These are phyloP conservation scores for Mungos mungo DNA, from an alignment of 2,113 vertebrate species.

Conservation along the genomic window DNA sequence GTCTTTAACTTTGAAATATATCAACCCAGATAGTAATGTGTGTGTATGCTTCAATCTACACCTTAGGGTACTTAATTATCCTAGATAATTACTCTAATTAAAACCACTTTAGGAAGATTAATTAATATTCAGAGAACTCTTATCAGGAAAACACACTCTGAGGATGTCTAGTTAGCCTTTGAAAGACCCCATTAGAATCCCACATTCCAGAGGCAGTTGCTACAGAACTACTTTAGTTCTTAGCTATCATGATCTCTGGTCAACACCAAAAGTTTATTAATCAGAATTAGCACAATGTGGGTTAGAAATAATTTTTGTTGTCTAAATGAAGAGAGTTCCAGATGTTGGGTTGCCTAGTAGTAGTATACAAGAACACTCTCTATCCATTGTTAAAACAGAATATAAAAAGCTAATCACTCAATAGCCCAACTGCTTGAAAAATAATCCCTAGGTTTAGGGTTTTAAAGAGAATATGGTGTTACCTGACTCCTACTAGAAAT, in stretches of 20 bases:
- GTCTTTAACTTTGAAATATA: slow-evolving; percentile 11
- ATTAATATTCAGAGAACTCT: not conserved
- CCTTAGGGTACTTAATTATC: not conserved
- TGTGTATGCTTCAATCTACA: not conserved
- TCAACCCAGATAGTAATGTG: not conserved
- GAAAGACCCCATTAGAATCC: not conserved
- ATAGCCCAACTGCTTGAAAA: not conserved
- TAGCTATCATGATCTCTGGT: not conserved
- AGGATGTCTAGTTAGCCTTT: not conserved
- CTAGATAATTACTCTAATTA: not conserved
- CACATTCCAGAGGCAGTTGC: not conserved
- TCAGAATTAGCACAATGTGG: not conserved
- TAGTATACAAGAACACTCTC: not conserved
- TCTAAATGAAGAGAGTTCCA: not conserved
- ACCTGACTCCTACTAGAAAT: not conserved
- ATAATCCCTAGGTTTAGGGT: not conserved
- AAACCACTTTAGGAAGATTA: not conserved
- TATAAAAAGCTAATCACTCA: not conserved
- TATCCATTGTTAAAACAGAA: not conserved
- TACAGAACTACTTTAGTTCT: not conserved
- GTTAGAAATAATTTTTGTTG: not conserved
- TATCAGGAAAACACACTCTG: not conserved
- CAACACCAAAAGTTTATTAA: not conserved
- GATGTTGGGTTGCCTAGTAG: not conserved
- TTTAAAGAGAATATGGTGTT: not conserved